phyloP scores from a whole-genome alignment of 2,888 invertebrate species.

The Phania funesta region DNA sequence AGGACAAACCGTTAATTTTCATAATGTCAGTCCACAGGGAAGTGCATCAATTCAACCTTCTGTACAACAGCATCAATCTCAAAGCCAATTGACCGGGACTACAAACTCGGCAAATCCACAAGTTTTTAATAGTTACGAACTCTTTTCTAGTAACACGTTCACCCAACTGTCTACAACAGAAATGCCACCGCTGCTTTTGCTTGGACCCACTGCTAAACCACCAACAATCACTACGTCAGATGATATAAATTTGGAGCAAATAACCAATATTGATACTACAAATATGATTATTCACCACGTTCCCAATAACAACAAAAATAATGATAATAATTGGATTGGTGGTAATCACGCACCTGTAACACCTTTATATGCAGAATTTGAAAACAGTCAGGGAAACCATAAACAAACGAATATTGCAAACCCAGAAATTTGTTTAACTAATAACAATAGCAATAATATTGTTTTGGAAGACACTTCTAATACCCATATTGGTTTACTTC shows the following conservation, averaged over 20 bases:
- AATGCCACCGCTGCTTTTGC: conserved; percentile 60
- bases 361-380: conserved; percentile 45
- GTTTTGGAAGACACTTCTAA: conserved; percentile 37
- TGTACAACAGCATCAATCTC: conserved; percentile 69
- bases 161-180: conserved; percentile 74
- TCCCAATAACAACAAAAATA: conserved; percentile 39
- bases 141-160: conserved; percentile 77
- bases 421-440: background rate
- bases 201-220: conserved; percentile 45
- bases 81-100: conserved; percentile 35
- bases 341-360: conserved; percentile 18
- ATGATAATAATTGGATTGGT: conserved; percentile 73
- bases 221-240: conserved; percentile 36
- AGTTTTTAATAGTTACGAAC: conserved; percentile 77
- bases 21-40: conserved; percentile 33
- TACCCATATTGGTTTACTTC: conserved; percentile 34
- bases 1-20: conserved; percentile 37
- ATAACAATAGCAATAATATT: conserved; percentile 14
- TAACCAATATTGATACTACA: conserved; percentile 17
- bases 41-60: conserved; percentile 20
- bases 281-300: conserved; percentile 38
- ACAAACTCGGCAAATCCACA: conserved; percentile 47
- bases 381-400: conserved; percentile 13
- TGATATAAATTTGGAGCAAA: conserved; percentile 34
- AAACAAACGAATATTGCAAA: conserved; percentile 21